Base-by-base conservation (phyloP, 2,113 vertebrate species). In the Poeciliopsis occidentalis region DNA sequence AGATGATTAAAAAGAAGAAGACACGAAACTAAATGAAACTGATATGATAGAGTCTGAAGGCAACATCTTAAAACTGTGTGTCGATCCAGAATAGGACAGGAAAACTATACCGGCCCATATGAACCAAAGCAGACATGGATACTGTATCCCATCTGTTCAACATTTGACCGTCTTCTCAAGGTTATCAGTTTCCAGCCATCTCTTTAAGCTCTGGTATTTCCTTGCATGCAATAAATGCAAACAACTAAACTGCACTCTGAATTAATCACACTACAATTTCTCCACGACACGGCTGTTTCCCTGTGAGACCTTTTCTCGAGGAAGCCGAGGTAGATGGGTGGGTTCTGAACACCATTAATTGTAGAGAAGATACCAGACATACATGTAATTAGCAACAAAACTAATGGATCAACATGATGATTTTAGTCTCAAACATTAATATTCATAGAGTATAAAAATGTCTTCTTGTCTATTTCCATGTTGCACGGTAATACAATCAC, bases 401-500 rank as follows among this genome's bases (percentile, higher is more conserved):
- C 78, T 74, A 79, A 60, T 66, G 78, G 75, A 75, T 64, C 80
- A 75, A 84, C 80, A 26, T 73, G 34, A 78, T 87, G 84, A 91
- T 91, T 74, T 15, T 4, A 19, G 64, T 78, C 65, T 61, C 81
- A 71, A 71, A 76, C 78, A 91, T 80, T 86, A 72, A 88, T 91
- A 90, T 89, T 89, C 89, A 89, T 84, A 54, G 65, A 78, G 47
- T 68, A 83, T 57, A 79, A 89, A 66, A 90, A 87, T 69, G 73
- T 69, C 63, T 88, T 89, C 81, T 81, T 80, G 80, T 75, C 87
- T 77, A 82, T 89, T 90, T 92, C 88, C 81, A 64, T 61, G 64
- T 79, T 64, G 84, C 84, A 41, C 51, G 67, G 85, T 87, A 92
- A 92, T 83, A 90, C 87, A 88, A 88, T 89, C 86, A 85, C 78